Conservation (phyloP, 92 coral and sea anemone genomes). For the Epizoanthus ramosus region DNA sequence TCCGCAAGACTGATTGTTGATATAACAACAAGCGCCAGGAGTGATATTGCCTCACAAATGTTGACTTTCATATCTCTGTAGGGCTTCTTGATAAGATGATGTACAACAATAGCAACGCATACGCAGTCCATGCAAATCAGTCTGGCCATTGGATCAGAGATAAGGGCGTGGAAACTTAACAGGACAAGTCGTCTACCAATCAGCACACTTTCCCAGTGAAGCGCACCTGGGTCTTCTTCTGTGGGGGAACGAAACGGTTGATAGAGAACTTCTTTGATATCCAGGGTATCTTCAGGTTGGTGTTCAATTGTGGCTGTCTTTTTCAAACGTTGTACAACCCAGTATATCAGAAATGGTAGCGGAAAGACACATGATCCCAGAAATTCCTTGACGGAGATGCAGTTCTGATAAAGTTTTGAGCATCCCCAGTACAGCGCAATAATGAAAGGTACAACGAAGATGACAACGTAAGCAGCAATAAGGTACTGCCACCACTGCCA, state of each 20-base stretch:
- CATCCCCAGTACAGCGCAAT: slow-evolving; percentile 47
- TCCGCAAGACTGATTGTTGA: neutral
- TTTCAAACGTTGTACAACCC: slow-evolving; percentile 9
- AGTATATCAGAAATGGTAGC: slow-evolving; percentile 24
- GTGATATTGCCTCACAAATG: neutral
- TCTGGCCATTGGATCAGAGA: no score
- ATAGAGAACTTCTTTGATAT: no score
- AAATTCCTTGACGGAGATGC: slow-evolving; percentile 39
- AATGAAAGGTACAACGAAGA: slow-evolving; percentile 23
- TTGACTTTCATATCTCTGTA: neutral
- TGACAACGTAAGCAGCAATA: neutral
- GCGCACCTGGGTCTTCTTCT: no score
- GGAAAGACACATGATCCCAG: slow-evolving; percentile 40
- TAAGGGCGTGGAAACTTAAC: no score
- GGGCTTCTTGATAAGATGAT: no score
- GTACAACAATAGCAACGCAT: no score
- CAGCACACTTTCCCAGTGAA: no score
- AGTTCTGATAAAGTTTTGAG: slow-evolving; percentile 10
- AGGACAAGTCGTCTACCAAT: no score
- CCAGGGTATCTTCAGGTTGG: no score
- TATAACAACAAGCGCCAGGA: neutral
- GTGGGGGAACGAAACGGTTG: no score
- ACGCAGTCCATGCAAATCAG: no score
- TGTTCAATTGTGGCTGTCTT: no score
- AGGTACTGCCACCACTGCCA: slow-evolving; percentile 58